Evolutionary conservation across 2,888 invertebrate genomes (phyloP).

Genomic region (Neria commutata): DNA sequence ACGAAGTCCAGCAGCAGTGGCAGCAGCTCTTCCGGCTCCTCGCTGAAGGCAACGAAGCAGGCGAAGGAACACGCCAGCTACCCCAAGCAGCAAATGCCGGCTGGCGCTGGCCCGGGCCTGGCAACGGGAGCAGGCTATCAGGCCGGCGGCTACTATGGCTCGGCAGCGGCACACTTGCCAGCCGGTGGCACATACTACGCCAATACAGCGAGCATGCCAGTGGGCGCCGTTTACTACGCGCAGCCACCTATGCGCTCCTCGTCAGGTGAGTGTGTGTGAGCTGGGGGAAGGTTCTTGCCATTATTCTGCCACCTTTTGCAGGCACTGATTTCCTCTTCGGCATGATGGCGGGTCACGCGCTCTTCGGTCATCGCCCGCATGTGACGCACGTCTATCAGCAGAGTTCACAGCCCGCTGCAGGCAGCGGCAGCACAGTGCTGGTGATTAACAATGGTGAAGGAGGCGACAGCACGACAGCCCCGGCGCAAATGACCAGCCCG

Average conservation of each 20-base stretch:
- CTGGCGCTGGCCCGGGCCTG: conserved; percentile 2
- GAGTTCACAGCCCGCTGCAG: conserved; percentile 13
- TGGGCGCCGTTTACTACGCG: conserved; percentile 49
- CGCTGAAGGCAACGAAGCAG: conserved; percentile 24
- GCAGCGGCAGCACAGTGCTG: conserved; percentile 33
- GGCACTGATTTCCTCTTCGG: conserved; percentile 42
- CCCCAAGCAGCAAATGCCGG: conserved; percentile 41
- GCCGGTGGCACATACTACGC: conserved; percentile 43
- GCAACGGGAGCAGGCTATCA: conserved; percentile 31
- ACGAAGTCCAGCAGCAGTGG: conserved; percentile 26
- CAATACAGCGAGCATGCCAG: conserved; percentile 45
- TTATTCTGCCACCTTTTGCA: no score
- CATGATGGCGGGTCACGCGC: conserved; percentile 42
- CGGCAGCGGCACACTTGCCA: conserved; percentile 21
- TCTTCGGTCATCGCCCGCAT: conserved; percentile 38
- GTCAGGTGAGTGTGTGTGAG: conserved; percentile 51
- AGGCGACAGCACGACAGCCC: conserved; percentile 7
- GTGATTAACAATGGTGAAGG: conserved; percentile 39
- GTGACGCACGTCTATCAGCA: conserved; percentile 25
- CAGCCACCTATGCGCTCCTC: conserved; percentile 43
- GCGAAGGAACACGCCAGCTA: conserved; percentile 36
- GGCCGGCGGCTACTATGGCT: conserved; percentile 19
- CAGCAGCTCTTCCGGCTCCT: no score
- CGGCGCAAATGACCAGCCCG: neutral
- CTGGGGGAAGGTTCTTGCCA: no score